These are phyloP conservation scores for Psophia crepitans DNA, from an alignment of 2,113 vertebrate species.

Conservation along the genomic window DNA sequence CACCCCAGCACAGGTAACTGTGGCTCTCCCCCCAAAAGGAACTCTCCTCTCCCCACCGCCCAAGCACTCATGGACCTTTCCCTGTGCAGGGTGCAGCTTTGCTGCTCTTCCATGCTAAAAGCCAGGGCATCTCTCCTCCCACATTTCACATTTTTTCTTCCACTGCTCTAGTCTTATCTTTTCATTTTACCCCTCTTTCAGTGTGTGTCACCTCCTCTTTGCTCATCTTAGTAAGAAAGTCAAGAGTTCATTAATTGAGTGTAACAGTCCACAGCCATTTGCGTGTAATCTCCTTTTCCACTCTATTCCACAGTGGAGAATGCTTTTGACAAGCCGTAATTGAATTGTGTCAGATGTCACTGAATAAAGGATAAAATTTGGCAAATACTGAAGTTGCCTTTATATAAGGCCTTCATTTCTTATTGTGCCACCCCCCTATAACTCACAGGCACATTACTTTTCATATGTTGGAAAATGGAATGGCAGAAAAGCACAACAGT, in stretches of 20 bases:
- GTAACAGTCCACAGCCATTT: neutral
- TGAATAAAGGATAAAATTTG: slow-evolving; percentile 6
- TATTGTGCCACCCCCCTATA: neutral
- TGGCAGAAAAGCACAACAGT: neutral
- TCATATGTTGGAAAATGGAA: neutral
- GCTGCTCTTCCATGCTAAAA: neutral
- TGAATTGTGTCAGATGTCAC: slow-evolving; percentile 33
- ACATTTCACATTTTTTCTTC: neutral
- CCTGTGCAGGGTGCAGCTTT: neutral
- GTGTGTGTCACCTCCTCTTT: neutral
- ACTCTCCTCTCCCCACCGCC: neutral
- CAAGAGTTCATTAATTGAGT: neutral
- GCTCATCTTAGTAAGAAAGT: neutral
- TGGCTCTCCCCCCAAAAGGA: neutral
- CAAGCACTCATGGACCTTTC: neutral
- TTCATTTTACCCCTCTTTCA: neutral
- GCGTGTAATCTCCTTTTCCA: slow-evolving; percentile 43
- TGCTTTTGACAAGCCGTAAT: slow-evolving; percentile 60
- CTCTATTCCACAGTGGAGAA: slow-evolving; percentile 43
- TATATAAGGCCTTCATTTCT: neutral
- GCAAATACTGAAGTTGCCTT: neutral
- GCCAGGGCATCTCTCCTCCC: neutral
- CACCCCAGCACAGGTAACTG: neutral
- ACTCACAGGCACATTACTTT: neutral
- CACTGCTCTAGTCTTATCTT: neutral